Evolutionary conservation across 1,140 invertebrate species (phyloP).

Genomic region (Drosophila sechellia): DNA sequence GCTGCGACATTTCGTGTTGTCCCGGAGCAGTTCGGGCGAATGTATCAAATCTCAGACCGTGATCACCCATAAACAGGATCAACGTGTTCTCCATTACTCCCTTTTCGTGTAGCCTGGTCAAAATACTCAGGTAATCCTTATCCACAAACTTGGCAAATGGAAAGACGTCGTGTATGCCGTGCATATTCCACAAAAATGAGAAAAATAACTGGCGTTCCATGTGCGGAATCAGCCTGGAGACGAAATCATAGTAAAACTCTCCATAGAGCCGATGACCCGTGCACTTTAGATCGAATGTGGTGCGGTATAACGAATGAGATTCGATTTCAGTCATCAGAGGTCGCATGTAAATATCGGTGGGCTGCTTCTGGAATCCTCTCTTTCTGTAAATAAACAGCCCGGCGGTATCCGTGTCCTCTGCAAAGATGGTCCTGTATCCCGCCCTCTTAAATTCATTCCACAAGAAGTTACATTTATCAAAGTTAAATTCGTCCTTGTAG

Average conservation of each 20-base stretch:
- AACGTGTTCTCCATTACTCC: constrained; percentile 13
- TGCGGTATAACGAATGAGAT: background rate
- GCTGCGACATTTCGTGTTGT: constrained; percentile 20
- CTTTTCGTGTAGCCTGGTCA: background rate
- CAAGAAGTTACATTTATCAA: constrained; percentile 15
- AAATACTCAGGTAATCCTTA: background rate
- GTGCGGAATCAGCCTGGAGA: constrained; percentile 17
- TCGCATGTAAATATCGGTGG: constrained; percentile 17
- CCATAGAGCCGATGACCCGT: constrained; percentile 8
- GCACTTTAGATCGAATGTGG: background rate
- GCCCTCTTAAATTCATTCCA: constrained; percentile 18
- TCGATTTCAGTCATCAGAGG: constrained; percentile 3
- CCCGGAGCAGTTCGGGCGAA: constrained; percentile 2
- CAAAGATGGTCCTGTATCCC: constrained; percentile 1
- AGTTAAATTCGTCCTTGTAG: background rate
- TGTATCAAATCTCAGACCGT: background rate
- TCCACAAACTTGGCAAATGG: constrained; percentile 12
- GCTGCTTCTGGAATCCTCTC: background rate
- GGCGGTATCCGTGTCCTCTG: constrained; percentile 5
- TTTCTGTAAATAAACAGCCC: constrained; percentile 3
- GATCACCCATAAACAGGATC: constrained; percentile 18
- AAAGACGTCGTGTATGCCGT: background rate
- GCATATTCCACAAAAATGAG: constrained; percentile 11
- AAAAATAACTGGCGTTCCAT: constrained; percentile 8
- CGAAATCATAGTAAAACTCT: constrained; percentile 2